These are phyloP conservation scores for Zootoca vivipara DNA, from an alignment of 2,113 vertebrate species.

Conservation along the genomic window DNA sequence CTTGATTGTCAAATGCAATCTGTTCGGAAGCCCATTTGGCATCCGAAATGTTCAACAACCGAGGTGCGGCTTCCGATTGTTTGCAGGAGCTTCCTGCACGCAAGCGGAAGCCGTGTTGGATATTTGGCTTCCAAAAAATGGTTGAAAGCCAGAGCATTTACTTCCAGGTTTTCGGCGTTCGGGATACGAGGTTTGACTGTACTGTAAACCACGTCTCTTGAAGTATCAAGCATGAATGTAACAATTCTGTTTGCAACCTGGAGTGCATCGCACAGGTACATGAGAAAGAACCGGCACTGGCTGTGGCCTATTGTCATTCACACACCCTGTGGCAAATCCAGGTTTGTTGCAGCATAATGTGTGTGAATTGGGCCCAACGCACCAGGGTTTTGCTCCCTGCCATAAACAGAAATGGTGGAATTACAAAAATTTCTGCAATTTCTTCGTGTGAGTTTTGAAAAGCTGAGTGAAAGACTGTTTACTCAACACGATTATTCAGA, in stretches of 20 bases:
- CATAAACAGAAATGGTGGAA: not conserved
- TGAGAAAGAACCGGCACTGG: not conserved
- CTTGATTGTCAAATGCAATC: no score
- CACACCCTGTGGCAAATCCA: not conserved
- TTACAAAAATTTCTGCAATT: not conserved
- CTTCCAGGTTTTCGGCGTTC: no score
- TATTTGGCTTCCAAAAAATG: no score
- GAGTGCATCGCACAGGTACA: not conserved
- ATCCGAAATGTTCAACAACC: no score
- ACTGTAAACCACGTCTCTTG: not conserved
- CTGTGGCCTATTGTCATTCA: not conserved
- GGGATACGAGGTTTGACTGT: no score
- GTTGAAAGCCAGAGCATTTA: no score
- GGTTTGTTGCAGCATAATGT: not conserved
- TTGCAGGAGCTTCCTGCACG: no score
- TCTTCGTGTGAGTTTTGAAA: not conserved
- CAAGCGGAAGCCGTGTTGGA: no score
- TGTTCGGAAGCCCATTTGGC: no score
- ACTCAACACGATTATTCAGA: not conserved
- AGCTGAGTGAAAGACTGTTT: not conserved
- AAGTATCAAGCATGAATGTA: no score
- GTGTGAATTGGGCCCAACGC: not conserved
- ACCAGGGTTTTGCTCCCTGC: not conserved
- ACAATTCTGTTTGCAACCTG: not conserved
- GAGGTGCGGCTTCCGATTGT: no score